These are phyloP conservation scores for Clostera curtula DNA, from an alignment of 2,888 invertebrate genomes.

Conservation along the genomic window DNA sequence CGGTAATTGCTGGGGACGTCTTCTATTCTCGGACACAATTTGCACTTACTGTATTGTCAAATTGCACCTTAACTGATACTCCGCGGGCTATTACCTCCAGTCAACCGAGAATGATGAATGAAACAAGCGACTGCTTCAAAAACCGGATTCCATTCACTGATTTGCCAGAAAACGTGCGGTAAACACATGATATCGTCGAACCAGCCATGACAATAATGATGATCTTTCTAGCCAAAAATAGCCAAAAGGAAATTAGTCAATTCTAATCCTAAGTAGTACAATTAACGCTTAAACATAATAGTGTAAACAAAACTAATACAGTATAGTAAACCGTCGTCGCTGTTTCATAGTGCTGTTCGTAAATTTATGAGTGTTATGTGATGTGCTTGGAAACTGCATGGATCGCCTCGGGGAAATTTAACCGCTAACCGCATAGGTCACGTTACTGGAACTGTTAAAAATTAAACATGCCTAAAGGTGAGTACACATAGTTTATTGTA, in stretches of 20 bases:
- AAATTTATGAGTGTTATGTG: slow-evolving; percentile 37
- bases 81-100: slow-evolving; percentile 12
- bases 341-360: slow-evolving; percentile 25
- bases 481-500: slow-evolving; percentile 22
- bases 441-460: slow-evolving; percentile 30
- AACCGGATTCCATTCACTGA: slow-evolving; percentile 1
- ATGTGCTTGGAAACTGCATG: slow-evolving; percentile 46
- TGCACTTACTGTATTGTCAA: slow-evolving; percentile 56
- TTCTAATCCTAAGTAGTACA: slow-evolving; percentile 26
- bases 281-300: slow-evolving; percentile 21
- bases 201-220: slow-evolving; percentile 1
- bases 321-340: slow-evolving; percentile 17
- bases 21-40: slow-evolving; percentile 70
- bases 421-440: slow-evolving; percentile 38
- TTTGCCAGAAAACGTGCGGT: background rate
- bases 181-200: slow-evolving; percentile 14
- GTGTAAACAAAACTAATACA: slow-evolving; percentile 17
- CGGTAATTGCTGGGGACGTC: slow-evolving; percentile 64
- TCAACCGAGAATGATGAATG: slow-evolving; percentile 6
- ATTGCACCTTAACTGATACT: slow-evolving; percentile 57
- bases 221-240: slow-evolving; percentile 40
- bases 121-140: slow-evolving; percentile 4
- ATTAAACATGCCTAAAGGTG: slow-evolving; percentile 55
- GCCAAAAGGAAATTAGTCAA: slow-evolving; percentile 39
- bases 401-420: slow-evolving; percentile 35